These are phyloP conservation scores for Acanthopleura granulata DNA, from an alignment of 2,888 invertebrate species.

Conservation along the genomic window DNA sequence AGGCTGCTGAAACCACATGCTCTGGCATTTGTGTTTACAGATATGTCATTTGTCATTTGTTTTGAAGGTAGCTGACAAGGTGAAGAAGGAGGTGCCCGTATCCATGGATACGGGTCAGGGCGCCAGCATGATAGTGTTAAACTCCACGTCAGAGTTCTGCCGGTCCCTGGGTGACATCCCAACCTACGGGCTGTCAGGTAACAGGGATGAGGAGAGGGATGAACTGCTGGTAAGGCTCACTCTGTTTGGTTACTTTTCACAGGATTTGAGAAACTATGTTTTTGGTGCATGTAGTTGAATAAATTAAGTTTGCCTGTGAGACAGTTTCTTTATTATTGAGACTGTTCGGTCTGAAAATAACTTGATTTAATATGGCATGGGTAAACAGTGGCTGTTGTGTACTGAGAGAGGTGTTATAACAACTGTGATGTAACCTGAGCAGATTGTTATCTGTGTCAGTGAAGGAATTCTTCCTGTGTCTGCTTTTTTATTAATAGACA, in stretches of 20 bases:
- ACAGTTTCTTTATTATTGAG: background rate
- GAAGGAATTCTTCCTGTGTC: too few species aligned
- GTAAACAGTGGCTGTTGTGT: too few species aligned
- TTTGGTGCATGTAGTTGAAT: background rate
- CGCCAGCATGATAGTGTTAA: slow-evolving; percentile 78
- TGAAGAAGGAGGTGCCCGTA: slow-evolving; percentile 17
- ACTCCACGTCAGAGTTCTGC: slow-evolving; percentile 97
- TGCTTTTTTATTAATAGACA: too few species aligned
- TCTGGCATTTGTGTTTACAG: too few species aligned
- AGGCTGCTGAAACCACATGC: too few species aligned
- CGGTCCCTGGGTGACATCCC: slow-evolving; percentile 95
- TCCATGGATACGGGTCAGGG: slow-evolving; percentile 21
- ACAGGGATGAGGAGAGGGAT: slow-evolving; percentile 85
- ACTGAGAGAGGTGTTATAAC: too few species aligned
- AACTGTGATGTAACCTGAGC: too few species aligned
- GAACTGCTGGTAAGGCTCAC: slow-evolving; percentile 74
- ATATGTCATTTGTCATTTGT: background rate
- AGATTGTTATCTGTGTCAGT: too few species aligned
- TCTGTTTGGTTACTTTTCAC: background rate
- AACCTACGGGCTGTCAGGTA: slow-evolving; percentile 91
- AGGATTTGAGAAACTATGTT: background rate
- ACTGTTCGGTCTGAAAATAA: too few species aligned
- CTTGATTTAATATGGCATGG: too few species aligned
- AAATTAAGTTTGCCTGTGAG: background rate
- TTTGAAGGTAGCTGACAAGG: slow-evolving; percentile 38